Base-by-base conservation (phyloP, 2,113 vertebrate genomes). In the Ictalurus punctatus region DNA sequence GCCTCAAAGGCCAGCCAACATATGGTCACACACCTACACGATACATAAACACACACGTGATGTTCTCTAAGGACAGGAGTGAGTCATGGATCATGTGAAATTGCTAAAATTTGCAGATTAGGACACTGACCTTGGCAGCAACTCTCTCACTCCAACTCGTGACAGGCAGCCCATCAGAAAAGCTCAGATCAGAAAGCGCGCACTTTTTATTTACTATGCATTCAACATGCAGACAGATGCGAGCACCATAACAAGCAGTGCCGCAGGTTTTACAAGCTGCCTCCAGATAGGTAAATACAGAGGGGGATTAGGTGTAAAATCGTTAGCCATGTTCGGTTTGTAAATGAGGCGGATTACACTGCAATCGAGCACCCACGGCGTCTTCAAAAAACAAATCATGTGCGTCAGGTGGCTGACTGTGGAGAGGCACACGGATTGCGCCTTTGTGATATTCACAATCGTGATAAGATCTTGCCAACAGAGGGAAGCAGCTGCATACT, bases 361-460 rank as follows among this genome's bases (percentile, higher is more conserved):
- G 83, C 84, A 81, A 90, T 85, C 84, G 84, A 84, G 87, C 54
- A 87, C 89, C 79, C 63, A 69, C 30, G 86, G 81, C 78, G 25
- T 67, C 74, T 65, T 86, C 61, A 40, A 81, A 89, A 83, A 83
- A 61, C 34, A 16, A 83, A n/a, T 80, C 30, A 65, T 52, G 48
- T 81, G 25, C 74, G 81, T 91, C 88, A 89, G 90, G 89, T 90
- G 90, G 87, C 71, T 86, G 58, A 59, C 16, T 88, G 84, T 58
- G 78, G 59, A 90, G 86, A 40, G 71, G 84, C 69, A 86, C 84
- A 91, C 40, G 89, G 89, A 90, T 88, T 90, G 89, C 19, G 84
- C 71, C 84, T 91, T 87, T 91, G 84, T 91, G 89, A 90, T 89
- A 87, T 86, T 91, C 83, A 82, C 90, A 78, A 88, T 86, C 37